Conservation (phyloP, 2,888 invertebrate species). For the Rhogogaster chlorosoma region DNA sequence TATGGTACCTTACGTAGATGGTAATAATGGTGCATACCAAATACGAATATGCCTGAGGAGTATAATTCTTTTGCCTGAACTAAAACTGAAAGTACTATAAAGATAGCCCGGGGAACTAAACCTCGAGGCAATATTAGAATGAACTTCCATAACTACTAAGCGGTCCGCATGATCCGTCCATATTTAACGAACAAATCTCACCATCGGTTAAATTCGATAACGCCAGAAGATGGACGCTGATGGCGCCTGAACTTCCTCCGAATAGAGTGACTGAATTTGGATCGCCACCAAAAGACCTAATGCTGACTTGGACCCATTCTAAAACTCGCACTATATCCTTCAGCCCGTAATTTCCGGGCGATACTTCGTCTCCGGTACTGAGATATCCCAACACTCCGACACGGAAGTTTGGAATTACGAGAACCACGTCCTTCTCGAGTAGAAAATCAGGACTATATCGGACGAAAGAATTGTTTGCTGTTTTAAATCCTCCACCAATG, state of each 20-base stretch:
- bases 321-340: not conserved
- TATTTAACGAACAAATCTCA: not conserved
- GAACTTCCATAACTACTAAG: too few species aligned
- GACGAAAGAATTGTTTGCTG: not conserved
- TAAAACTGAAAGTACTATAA: too few species aligned
- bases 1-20: too few species aligned
- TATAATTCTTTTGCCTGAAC: too few species aligned
- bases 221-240: not conserved
- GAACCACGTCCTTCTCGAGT: conserved; percentile 15
- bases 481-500: conserved; percentile 3
- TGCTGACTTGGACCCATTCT: conserved; percentile 1
- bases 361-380: conserved; percentile 9
- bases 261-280: not conserved
- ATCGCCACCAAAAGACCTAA: conserved; percentile 27
- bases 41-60: too few species aligned
- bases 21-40: too few species aligned
- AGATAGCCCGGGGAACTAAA: too few species aligned
- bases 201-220: conserved; percentile 21
- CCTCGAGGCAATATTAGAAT: too few species aligned
- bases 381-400: not conserved
- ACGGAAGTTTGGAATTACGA: conserved; percentile 5
- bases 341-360: conserved; percentile 14
- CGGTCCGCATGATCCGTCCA: too few species aligned
- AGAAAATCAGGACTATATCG: not conserved
- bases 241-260: conserved; percentile 17